Evolutionary conservation across 2,888 invertebrate species (phyloP), one percentile per base, ranked within the genome.

Genomic region (Drosophila borealis): DNA sequence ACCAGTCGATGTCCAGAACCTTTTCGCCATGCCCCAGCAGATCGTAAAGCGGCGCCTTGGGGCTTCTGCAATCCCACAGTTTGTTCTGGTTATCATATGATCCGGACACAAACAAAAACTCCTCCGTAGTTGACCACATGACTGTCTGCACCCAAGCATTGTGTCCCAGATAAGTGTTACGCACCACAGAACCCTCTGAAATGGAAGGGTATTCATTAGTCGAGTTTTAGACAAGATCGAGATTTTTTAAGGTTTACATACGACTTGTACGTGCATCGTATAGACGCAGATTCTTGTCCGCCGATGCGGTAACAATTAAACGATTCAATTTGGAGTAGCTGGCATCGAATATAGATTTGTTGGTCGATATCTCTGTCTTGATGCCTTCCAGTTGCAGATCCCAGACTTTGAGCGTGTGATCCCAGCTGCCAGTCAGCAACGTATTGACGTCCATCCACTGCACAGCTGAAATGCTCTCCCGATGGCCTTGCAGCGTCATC

Each of bases 361-460:
- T 97, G 14, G 97, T 97, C 67, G 95, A 95, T 81, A 98, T 94
- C 92, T 97, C 97, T 45, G 95, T 94, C 91, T 96, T 97, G 46
- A 98, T 95, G 39, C 96, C 96, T 51, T 96, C 97, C 50, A 96
- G 93, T 88, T 97, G 96, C 46, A 97, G 94, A 92, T 99, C 99
- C 99, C 99, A 99, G 9, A 98, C 91, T 91, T 97, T 96, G 14
- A 99, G 93, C 1, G 98, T 96, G 91, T 99, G 98, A 93, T 99
- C 99, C 98, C 98, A 98, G 1, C 98, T 97, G 56, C 96, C 95
- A 0, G 98, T 97, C 9, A 97, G 94, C 2, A 98, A 93, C 72
- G 96, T 96, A 75, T 95, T 94, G 62, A 94, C 94, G 80, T 96
- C 96, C 82, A 96, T 94, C 98, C 99, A 99, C 59, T 95, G 94